A percentile compares a stretch with the other conserved stretches of the same genome.
Evolutionary conservation across 2,797 vertebrate genomes (phyloP).

Genomic region (Salarias fasciatus): DNA sequence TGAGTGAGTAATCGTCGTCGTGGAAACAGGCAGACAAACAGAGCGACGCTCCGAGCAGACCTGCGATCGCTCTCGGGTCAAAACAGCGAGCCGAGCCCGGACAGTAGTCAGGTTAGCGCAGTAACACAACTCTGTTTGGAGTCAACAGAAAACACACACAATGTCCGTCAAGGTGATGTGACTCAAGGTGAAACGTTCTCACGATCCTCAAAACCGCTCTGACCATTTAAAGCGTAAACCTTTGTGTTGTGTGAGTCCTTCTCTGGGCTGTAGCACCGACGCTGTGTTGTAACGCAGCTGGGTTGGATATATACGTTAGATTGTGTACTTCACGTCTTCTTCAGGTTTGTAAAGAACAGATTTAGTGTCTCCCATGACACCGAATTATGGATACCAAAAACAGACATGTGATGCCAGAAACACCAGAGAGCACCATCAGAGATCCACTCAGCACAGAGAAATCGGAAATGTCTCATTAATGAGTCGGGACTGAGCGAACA

Average conservation of each 20-base stretch:
- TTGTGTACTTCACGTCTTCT: conserved; percentile 28
- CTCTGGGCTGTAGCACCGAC: conserved; percentile 17
- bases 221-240: conserved; percentile 8
- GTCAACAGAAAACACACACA: not conserved
- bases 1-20: conserved; percentile 32
- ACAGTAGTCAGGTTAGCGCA: conserved; percentile 1
- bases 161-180: too few species aligned
- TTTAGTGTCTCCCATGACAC: conserved; percentile 13
- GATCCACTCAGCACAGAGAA: conserved; percentile 28
- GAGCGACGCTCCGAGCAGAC: conserved; percentile 29
- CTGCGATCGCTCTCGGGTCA: conserved; percentile 33
- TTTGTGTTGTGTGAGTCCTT: conserved; percentile 35
- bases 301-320: conserved; percentile 32
- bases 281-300: too few species aligned
- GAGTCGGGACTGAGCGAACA: conserved; percentile 27
- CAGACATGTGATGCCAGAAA: conserved; percentile 32
- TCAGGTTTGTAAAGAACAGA: conserved; percentile 25
- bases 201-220: conserved; percentile 1
- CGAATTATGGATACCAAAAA: not conserved
- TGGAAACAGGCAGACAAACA: conserved; percentile 57
- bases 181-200: too few species aligned
- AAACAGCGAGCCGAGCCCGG: conserved; percentile 22
- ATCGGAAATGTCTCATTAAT: conserved; percentile 32
- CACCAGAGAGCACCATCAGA: conserved; percentile 18
- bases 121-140: conserved; percentile 5